Conservation (phyloP, 1,140 invertebrate species). For the Lineus longissimus region DNA sequence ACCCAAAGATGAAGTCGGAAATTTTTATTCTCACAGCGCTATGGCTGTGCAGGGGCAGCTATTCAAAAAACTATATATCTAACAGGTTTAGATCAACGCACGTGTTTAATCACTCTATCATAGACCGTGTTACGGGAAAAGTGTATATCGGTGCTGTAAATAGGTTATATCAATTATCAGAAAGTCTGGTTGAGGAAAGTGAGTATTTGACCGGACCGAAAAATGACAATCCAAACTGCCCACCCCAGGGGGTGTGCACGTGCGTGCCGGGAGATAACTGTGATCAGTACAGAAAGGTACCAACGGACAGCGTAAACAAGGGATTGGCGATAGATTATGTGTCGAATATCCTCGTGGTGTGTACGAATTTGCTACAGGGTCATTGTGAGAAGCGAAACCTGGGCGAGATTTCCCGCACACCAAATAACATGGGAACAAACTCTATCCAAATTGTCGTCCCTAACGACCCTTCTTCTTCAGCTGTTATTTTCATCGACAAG, state of each 20-base stretch:
- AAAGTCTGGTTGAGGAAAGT: constrained; percentile 72
- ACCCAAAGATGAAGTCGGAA: too few species aligned
- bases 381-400: constrained; percentile 83
- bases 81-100: too few species aligned
- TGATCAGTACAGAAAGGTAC: constrained; percentile 55
- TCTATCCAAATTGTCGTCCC: constrained; percentile 87
- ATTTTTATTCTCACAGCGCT: too few species aligned
- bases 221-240: constrained; percentile 81
- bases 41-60: too few species aligned
- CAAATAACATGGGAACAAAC: constrained; percentile 66
- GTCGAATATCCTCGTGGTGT: constrained; percentile 83
- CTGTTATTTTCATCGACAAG: constrained; percentile 93
- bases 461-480: constrained; percentile 89
- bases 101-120: constrained; percentile 71
- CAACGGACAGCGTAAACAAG: constrained; percentile 91
- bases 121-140: constrained; percentile 86
- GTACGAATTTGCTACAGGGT: constrained; percentile 84
- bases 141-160: constrained; percentile 94
- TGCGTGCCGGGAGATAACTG: constrained; percentile 12
- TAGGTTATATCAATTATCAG: constrained; percentile 84
- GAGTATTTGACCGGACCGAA: constrained; percentile 82
- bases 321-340: constrained; percentile 91
- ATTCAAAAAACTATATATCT: too few species aligned
- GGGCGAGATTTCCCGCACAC: constrained; percentile 80
- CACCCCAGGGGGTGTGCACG: constrained; percentile 57